These are phyloP conservation scores for Anniella stebbinsi DNA, from an alignment of 2,797 vertebrate species.

Conservation along the genomic window DNA sequence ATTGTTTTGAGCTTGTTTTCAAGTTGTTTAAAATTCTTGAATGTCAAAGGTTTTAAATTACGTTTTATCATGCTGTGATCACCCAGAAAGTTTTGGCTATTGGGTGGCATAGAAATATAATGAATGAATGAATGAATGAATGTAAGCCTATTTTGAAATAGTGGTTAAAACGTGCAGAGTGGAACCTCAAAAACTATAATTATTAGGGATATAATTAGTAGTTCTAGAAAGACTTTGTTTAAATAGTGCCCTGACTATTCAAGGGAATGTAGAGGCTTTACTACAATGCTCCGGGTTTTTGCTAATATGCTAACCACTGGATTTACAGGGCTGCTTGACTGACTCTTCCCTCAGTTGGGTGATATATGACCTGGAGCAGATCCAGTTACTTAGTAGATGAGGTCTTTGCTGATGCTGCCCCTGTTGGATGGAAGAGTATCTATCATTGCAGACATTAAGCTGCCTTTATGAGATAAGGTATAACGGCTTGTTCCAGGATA, in stretches of 20 bases:
- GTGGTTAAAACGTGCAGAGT: too few relatives aligned
- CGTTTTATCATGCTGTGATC: too few relatives aligned
- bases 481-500: background rate
- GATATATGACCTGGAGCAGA: background rate
- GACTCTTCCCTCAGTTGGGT: background rate
- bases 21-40: too few relatives aligned
- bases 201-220: too few relatives aligned
- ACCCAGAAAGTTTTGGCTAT: too few relatives aligned
- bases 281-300: background rate
- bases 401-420: background rate
- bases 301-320: background rate
- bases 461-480: background rate
- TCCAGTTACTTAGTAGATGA: background rate
- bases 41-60: too few relatives aligned
- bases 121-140: too few relatives aligned
- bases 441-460: background rate
- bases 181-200: too few relatives aligned
- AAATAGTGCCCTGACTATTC: background rate
- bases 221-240: background rate
- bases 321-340: background rate
- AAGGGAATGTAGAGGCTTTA: background rate
- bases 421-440: background rate
- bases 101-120: too few relatives aligned
- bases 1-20: too few relatives aligned
- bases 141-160: too few relatives aligned